Conservation (phyloP, 2,797 vertebrate genomes). For the Neopelma chrysocephalum region DNA sequence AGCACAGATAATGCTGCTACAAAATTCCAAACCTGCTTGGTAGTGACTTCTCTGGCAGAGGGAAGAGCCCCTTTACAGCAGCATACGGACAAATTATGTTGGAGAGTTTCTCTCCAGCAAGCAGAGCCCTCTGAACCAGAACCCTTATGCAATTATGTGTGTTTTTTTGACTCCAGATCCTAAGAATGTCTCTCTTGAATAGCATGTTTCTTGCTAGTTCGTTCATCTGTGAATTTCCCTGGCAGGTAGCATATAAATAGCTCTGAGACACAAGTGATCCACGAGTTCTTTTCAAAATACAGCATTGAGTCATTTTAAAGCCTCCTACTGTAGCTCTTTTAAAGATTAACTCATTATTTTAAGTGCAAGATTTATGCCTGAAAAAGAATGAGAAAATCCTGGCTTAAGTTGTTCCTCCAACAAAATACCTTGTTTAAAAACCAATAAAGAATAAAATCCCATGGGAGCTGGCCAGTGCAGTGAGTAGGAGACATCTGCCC, state of each 20-base stretch:
- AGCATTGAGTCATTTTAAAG: constrained; percentile 67
- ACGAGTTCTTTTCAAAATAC: constrained; percentile 65
- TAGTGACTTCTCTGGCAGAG: neutral
- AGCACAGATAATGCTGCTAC: neutral
- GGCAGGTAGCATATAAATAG: constrained; percentile 71
- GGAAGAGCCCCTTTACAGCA: neutral
- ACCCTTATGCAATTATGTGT: constrained; percentile 30
- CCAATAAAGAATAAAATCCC: neutral
- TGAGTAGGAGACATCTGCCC: neutral
- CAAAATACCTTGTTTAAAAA: neutral
- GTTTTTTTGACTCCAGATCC: neutral
- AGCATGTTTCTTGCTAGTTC: constrained; percentile 19
- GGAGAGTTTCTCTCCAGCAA: neutral
- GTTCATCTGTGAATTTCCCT: constrained; percentile 61
- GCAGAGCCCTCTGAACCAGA: neutral
- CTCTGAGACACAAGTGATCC: constrained; percentile 55
- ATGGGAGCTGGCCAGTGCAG: neutral
- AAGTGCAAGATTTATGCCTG: neutral
- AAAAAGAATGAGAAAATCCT: neutral
- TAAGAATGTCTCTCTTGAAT: constrained; percentile 17
- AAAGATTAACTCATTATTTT: constrained; percentile 54
- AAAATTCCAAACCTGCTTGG: neutral
- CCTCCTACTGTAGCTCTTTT: constrained; percentile 63
- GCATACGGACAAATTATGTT: neutral
- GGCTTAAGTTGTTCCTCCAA: neutral